Evolutionary conservation across 2,113 vertebrate species (phyloP), one percentile per base, ranked within the genome.

Genomic region (Albula goreensis): DNA sequence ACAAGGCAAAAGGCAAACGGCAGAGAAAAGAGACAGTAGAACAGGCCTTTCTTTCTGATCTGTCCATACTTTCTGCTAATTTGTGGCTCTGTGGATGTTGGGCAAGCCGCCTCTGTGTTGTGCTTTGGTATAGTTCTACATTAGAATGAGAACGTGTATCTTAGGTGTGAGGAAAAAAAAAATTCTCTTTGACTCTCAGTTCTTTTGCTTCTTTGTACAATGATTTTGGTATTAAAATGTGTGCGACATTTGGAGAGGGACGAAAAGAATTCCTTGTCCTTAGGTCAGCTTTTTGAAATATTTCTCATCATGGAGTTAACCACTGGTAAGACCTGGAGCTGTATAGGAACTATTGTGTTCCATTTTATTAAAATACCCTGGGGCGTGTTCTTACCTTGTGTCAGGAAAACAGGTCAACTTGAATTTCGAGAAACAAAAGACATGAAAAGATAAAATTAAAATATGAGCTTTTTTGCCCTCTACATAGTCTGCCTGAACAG

Each of bases 101-200:
- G 81, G 53, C 19, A 60, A 60, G 51, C 7, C 11, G 53, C 51
- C 81, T 82, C n/a, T 48, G 81, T 57, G 81, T 57, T 82, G 81
- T 57, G n/a, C 78, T 79, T 82, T 56, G 50, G 51, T 51, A 53
- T 81, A 41, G 22, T 81, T 22, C 22, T 51, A 51, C 22, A 81
- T 52, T 25, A 82, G 80, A 81, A 25, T 60, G 52, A 82, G 52
- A 57, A 57, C 81, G 31, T n/a, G 31, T 60, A 50, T 81, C 51
- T 81, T 52, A 81, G 50, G 80, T 81, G 80, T 80, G 41, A 80
- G 50, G 31, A 80, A 50, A 12, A 19, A 10, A 25, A 22, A 81
- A 13, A 19, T 52, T 52, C 6, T 50, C 50, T n/a, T 81, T 81
- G 11, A 81, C 51, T 81, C 80, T 9, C 25, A 31, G 57, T 83